Evolutionary conservation across 2,113 vertebrate genomes (phyloP).

Genomic region (Chaetodon trifascialis): DNA sequence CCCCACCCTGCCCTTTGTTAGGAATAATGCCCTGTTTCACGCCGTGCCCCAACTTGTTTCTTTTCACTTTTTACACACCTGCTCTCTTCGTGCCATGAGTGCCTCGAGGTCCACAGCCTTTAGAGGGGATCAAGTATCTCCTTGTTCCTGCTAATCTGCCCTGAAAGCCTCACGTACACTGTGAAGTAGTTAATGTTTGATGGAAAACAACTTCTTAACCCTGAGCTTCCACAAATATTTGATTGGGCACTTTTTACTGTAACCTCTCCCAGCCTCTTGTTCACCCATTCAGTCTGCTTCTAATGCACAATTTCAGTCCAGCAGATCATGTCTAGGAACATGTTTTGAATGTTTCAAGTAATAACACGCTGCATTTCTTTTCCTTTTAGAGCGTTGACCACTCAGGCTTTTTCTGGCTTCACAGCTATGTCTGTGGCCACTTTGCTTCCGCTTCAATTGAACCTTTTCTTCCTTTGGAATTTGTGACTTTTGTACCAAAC

Average conservation of each 20-base stretch:
- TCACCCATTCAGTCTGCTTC: neutral
- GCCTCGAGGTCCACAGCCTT: constrained; percentile 66
- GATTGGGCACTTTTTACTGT: constrained; percentile 13
- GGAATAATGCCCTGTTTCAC: constrained; percentile 41
- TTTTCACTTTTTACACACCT: constrained; percentile 78
- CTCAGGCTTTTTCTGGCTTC: neutral
- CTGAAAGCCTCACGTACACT: constrained; percentile 23
- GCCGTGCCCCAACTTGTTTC: constrained; percentile 75
- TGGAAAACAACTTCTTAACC: constrained; percentile 25
- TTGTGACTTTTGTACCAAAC: constrained; percentile 26
- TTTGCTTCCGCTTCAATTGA: neutral
- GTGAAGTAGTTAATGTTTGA: constrained; percentile 59
- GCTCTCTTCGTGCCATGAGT: constrained; percentile 56
- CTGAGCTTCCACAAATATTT: constrained; percentile 33
- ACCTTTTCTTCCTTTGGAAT: constrained; percentile 14
- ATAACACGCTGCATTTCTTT: constrained; percentile 3
- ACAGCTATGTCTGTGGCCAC: constrained; percentile 4
- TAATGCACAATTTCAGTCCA: neutral
- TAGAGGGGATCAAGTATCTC: constrained; percentile 69
- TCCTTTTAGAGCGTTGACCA: neutral
- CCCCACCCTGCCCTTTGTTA: constrained; percentile 67
- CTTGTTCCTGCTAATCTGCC: constrained; percentile 48
- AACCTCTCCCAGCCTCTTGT: neutral
- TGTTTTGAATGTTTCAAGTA: neutral
- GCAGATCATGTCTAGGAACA: neutral